These are phyloP conservation scores for Lophius americanus DNA, from an alignment of 2,797 vertebrate species.

Conservation along the genomic window DNA sequence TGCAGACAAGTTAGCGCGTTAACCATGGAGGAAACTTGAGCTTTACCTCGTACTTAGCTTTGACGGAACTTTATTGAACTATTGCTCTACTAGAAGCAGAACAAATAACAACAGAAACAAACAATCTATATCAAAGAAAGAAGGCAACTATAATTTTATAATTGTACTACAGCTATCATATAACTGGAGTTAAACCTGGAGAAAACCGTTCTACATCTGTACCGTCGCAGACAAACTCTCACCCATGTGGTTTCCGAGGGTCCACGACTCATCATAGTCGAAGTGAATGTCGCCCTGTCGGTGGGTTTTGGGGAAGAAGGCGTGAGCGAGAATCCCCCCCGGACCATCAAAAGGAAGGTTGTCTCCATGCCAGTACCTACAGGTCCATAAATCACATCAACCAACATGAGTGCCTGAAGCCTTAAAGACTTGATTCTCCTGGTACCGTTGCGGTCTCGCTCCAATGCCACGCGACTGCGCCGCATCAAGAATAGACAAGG, in stretches of 20 bases:
- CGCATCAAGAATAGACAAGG: too few relatives aligned
- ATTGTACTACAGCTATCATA: too few relatives aligned
- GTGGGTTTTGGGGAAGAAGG: constrained; percentile 94
- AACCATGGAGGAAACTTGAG: neutral
- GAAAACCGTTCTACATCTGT: neutral
- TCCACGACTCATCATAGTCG: constrained; percentile 95
- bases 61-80: neutral
- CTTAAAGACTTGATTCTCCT: neutral
- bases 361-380: constrained; percentile 94
- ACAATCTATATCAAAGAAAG: neutral
- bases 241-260: constrained; percentile 91
- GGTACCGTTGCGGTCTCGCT: too few relatives aligned
- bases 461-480: too few relatives aligned
- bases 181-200: too few relatives aligned
- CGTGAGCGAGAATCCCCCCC: constrained; percentile 93
- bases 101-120: neutral
- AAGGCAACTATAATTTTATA: too few relatives aligned
- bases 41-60: neutral
- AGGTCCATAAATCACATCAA: constrained; percentile 34
- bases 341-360: constrained; percentile 93
- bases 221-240: constrained; percentile 31
- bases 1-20: neutral
- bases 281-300: constrained; percentile 94
- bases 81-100: neutral
- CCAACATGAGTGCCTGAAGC: neutral